Percentiles rank a stretch among this genome's conserved stretches.
Evolutionary conservation across 1,140 invertebrate species (phyloP).

Genomic region (Adelges cooleyi): DNA sequence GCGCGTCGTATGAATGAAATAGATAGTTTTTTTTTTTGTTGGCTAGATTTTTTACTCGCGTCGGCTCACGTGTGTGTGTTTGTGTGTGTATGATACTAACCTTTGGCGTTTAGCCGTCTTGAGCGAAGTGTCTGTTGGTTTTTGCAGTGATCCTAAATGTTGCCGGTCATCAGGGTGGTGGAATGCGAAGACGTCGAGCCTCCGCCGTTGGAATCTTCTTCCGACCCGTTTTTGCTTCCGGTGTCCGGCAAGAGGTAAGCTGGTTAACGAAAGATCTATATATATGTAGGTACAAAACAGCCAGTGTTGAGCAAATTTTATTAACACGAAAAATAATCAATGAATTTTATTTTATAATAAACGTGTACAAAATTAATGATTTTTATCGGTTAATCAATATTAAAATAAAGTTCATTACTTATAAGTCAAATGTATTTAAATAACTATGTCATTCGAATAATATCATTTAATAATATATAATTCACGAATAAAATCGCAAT

Average conservation of each 20-base stretch:
- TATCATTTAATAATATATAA: too few relatives aligned
- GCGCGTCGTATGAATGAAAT: not conserved
- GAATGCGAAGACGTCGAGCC: conserved; percentile 23
- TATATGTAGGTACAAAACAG: too few relatives aligned
- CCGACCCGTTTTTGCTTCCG: conserved; percentile 6
- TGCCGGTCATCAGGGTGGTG: conserved; percentile 27
- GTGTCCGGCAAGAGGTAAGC: conserved; percentile 17
- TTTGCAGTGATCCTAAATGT: conserved; percentile 21
- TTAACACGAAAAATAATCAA: too few relatives aligned
- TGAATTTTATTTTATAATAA: too few relatives aligned
- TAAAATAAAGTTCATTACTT: too few relatives aligned
- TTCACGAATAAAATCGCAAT: too few relatives aligned
- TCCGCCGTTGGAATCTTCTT: conserved; percentile 1
- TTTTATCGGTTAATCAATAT: too few relatives aligned
- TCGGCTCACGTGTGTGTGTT: not conserved
- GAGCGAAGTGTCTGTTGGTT: not conserved
- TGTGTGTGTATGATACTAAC: not conserved
- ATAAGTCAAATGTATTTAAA: too few relatives aligned
- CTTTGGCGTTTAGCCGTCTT: not conserved
- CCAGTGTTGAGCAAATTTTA: too few relatives aligned
- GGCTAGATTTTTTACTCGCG: not conserved
- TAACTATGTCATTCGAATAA: too few relatives aligned
- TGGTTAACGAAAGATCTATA: too few relatives aligned
- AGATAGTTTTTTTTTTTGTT: not conserved
- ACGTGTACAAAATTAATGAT: too few relatives aligned